Conservation (phyloP, 1,140 invertebrate genomes). For the Probaryconus sp. region DNA sequence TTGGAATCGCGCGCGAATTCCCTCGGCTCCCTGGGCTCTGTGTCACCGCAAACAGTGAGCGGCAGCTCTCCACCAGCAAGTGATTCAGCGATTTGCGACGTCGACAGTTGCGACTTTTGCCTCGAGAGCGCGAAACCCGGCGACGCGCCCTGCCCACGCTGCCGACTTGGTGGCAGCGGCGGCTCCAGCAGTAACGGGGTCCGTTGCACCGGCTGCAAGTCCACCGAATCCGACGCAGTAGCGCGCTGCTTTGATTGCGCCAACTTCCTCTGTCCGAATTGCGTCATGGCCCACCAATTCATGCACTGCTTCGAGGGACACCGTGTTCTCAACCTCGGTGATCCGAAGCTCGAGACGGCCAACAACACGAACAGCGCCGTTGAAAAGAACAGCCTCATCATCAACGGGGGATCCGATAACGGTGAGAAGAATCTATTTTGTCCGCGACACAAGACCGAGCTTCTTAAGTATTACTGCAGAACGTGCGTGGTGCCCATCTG, state of each 20-base stretch:
- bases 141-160: conserved; percentile 89
- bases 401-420: conserved; percentile 69
- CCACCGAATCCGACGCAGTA: conserved; percentile 90
- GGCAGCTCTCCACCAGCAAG: conserved; percentile 89
- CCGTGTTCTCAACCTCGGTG: conserved; percentile 88
- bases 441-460: conserved; percentile 90
- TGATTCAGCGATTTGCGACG: conserved; percentile 88
- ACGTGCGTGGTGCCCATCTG: conserved; percentile 94
- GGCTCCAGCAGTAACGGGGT: conserved; percentile 79
- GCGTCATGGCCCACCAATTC: conserved; percentile 98
- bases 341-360: conserved; percentile 78
- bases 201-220: conserved; percentile 92
- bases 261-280: conserved; percentile 96
- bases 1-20: conserved; percentile 94
- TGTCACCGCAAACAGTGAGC: conserved; percentile 88
- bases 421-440: conserved; percentile 87
- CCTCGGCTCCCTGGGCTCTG: conserved; percentile 86
- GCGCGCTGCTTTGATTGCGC: conserved; percentile 96
- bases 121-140: conserved; percentile 87
- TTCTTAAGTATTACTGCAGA: conserved; percentile 94
- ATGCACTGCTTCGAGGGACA: conserved; percentile 99
- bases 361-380: conserved; percentile 45
- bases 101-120: conserved; percentile 88
- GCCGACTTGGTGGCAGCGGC: conserved; percentile 81
- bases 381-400: conserved; percentile 53